phyloP scores from a whole-genome alignment of 2,888 invertebrate species.

The Sinhomidia bicolor region DNA sequence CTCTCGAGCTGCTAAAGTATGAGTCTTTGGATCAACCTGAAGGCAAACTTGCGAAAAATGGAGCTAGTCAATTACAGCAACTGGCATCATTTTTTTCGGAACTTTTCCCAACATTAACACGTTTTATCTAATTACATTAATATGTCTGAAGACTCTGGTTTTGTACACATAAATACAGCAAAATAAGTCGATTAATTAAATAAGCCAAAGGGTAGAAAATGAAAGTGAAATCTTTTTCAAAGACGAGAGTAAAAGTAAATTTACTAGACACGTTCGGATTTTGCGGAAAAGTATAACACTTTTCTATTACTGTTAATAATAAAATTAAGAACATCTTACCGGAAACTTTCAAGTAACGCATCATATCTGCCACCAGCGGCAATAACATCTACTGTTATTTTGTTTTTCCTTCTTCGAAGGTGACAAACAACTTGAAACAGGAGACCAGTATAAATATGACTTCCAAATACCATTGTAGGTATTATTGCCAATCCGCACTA shows the following conservation, averaged over 20 bases:
- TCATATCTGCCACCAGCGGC: constrained; percentile 96
- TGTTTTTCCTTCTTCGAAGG: constrained; percentile 83
- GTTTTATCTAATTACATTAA: background rate
- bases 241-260: too few relatives aligned
- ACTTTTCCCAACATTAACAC: constrained; percentile 64
- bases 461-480: constrained; percentile 85
- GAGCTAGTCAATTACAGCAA: constrained; percentile 73
- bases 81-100: constrained; percentile 72
- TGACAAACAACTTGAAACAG: constrained; percentile 87
- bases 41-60: constrained; percentile 74
- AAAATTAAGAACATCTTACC: constrained; percentile 83
- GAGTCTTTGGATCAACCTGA: constrained; percentile 80
- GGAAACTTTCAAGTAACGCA: constrained; percentile 88
- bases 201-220: too few relatives aligned
- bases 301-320: too few relatives aligned
- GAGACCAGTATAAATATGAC: constrained; percentile 86
- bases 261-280: too few relatives aligned
- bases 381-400: constrained; percentile 86
- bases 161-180: background rate
- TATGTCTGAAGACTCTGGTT: background rate
- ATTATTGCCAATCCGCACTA: constrained; percentile 85
- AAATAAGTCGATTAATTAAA: too few relatives aligned
- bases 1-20: constrained; percentile 77
- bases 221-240: too few relatives aligned
- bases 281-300: too few relatives aligned